Percentiles rank a stretch among this genome's conserved stretches.
phyloP scores from a whole-genome alignment of 2,113 vertebrate species.

The Stegastes partitus region DNA sequence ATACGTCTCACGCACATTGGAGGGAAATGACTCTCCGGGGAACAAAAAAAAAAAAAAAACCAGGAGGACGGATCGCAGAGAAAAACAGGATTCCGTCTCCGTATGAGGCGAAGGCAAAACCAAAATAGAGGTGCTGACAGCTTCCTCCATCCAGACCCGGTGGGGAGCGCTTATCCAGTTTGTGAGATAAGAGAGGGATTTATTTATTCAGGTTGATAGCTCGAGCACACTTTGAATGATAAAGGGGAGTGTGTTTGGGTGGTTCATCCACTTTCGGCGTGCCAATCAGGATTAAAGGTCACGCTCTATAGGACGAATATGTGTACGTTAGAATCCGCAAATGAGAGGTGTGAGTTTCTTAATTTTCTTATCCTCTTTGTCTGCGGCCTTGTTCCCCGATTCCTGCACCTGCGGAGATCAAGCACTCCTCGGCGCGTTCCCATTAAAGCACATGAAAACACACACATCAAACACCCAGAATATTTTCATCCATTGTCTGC shows the following conservation, averaged over 20 bases:
- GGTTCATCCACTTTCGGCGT: slow-evolving; percentile 46
- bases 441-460: slow-evolving; percentile 41
- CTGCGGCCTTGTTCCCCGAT: slow-evolving; percentile 18
- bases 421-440: slow-evolving; percentile 34
- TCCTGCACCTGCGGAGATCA: slow-evolving; percentile 49
- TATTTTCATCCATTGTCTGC: slow-evolving; percentile 74
- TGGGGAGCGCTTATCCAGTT: slow-evolving; percentile 76
- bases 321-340: slow-evolving; percentile 45
- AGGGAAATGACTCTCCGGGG: slow-evolving; percentile 65
- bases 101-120: slow-evolving; percentile 70
- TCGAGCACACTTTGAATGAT: slow-evolving; percentile 73
- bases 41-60: slow-evolving; percentile 60
- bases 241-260: slow-evolving; percentile 57
- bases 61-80: slow-evolving; percentile 68
- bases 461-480: slow-evolving; percentile 66
- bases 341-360: slow-evolving; percentile 38
- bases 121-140: slow-evolving; percentile 80
- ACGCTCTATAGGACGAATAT: slow-evolving; percentile 55
- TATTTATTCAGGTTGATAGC: slow-evolving; percentile 82
- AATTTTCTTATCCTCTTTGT: slow-evolving; percentile 30
- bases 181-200: slow-evolving; percentile 75
- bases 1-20: slow-evolving; percentile 57
- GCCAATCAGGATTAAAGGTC: slow-evolving; percentile 81
- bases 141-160: slow-evolving; percentile 73
- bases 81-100: slow-evolving; percentile 79